These are phyloP conservation scores for Brachyrhaphis roseni DNA, from an alignment of 2,797 vertebrate species.

Conservation along the genomic window DNA sequence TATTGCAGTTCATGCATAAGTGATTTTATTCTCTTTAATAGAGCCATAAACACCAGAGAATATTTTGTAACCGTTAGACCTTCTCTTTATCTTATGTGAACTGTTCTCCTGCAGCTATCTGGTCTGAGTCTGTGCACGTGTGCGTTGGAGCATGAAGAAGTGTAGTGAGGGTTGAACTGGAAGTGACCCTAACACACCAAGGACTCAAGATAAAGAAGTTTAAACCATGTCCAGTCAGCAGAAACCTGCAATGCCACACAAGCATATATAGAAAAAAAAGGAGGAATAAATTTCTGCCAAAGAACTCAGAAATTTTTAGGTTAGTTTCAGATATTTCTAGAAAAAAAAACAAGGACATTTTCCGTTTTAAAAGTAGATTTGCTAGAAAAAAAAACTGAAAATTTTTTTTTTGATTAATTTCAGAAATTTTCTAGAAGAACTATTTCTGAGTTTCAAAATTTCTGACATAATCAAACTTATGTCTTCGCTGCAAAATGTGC, in stretches of 20 bases:
- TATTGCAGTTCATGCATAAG: neutral
- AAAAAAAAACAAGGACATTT: too few relatives aligned
- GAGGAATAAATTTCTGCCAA: too few relatives aligned
- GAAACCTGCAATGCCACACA: constrained; percentile 9
- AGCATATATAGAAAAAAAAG: too few relatives aligned
- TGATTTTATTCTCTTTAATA: neutral
- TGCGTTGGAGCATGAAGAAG: constrained; percentile 36
- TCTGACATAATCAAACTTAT: too few relatives aligned
- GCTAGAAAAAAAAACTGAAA: too few relatives aligned
- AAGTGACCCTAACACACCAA: constrained; percentile 62
- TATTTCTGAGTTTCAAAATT: too few relatives aligned
- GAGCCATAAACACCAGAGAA: neutral
- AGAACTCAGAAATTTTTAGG: too few relatives aligned
- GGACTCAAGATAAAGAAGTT: constrained; percentile 52
- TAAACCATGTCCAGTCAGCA: constrained; percentile 29
- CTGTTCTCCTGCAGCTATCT: neutral
- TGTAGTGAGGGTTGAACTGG: constrained; percentile 43
- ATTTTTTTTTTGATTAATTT: too few relatives aligned
- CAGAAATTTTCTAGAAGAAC: too few relatives aligned
- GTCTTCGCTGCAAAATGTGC: too few relatives aligned
- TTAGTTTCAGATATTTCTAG: too few relatives aligned
- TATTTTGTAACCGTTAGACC: neutral
- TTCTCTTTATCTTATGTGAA: neutral
- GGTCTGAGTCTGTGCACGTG: neutral
- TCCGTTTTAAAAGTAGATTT: too few relatives aligned